Percentiles rank a stretch among this genome's conserved stretches.
These are phyloP conservation scores for Coelopa pilipes DNA, from an alignment of 2,888 invertebrate genomes.

Conservation along the genomic window DNA sequence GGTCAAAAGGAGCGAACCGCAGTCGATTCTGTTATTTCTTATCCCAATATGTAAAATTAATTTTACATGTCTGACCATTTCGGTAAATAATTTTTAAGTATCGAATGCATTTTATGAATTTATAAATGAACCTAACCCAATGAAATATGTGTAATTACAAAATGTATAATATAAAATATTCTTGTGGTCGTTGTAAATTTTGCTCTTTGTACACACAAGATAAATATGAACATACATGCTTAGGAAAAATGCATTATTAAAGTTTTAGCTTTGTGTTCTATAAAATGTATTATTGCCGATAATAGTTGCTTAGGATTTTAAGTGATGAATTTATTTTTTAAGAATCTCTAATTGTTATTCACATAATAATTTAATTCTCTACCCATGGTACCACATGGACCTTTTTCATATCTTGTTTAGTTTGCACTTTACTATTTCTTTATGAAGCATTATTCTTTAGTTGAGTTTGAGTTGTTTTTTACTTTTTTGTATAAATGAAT, in stretches of 20 bases:
- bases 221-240: background rate
- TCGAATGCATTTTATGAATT: conserved; percentile 16
- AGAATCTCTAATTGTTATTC: background rate
- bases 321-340: conserved; percentile 2
- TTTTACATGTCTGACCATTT: background rate
- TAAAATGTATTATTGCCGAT: background rate
- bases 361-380: too few species aligned
- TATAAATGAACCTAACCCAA: conserved; percentile 4
- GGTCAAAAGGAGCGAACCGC: conserved; percentile 31
- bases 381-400: too few species aligned
- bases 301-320: background rate
- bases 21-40: conserved; percentile 3
- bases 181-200: conserved; percentile 9
- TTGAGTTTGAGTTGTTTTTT: too few species aligned
- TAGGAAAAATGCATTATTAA: background rate
- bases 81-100: conserved; percentile 5
- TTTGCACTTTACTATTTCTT: too few species aligned
- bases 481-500: too few species aligned
- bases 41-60: background rate
- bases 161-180: conserved; percentile 1
- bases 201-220: background rate
- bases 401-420: too few species aligned
- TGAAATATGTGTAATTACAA: background rate
- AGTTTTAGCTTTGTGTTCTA: background rate
- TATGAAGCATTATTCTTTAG: too few species aligned